phyloP scores from a whole-genome alignment of 53 echinoderm and acorn worm genomes.

The Henricia sp. region DNA sequence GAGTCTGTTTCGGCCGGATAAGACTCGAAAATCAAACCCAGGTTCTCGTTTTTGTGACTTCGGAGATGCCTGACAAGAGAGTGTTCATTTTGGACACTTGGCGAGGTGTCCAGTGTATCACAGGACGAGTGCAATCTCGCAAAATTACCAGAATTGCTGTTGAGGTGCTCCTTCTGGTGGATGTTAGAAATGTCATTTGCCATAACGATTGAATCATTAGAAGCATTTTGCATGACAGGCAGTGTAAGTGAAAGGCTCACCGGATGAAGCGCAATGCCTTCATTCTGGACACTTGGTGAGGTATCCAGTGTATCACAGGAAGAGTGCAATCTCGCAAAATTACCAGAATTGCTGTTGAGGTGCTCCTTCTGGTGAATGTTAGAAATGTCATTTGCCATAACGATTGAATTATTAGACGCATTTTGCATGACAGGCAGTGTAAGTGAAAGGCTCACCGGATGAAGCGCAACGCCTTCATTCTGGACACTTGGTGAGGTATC shows the following conservation, averaged over 20 bases:
- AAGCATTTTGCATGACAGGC: no score
- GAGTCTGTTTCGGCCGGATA: conserved; percentile 18
- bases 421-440: background rate
- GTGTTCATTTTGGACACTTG: background rate
- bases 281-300: background rate
- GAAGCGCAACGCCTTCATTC: background rate
- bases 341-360: conserved; percentile 32
- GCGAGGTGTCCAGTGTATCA: background rate
- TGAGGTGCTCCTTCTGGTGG: conserved; percentile 50
- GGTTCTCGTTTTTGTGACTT: conserved; percentile 8
- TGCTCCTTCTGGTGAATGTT: conserved; percentile 45
- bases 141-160: conserved; percentile 18
- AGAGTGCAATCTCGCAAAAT: conserved; percentile 13
- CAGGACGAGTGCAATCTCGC: conserved; percentile 1
- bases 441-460: conserved; percentile 20
- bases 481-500: background rate
- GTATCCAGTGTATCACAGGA: background rate
- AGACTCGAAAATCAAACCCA: background rate
- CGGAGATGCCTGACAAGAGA: conserved; percentile 5
- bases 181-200: no score
- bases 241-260: conserved; percentile 17
- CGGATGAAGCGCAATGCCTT: background rate
- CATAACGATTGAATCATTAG: no score
- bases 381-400: no score
- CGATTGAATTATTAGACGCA: no score